Base-by-base conservation (phyloP, 2,797 vertebrate species). In the Crenichthys baileyi region DNA sequence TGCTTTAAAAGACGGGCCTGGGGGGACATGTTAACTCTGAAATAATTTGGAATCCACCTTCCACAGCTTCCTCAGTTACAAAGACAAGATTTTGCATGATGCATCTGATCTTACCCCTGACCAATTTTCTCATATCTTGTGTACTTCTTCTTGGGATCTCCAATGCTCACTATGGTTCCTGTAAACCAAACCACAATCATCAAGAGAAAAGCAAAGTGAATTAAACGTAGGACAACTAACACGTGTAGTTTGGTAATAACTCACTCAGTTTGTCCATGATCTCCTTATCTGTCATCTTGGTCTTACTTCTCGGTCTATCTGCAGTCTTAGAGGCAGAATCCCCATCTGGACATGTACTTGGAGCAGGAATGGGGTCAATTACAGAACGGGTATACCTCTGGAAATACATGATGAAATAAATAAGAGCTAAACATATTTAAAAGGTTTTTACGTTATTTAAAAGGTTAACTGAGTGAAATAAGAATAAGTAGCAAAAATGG, bases 121-220 rank as follows among this genome's bases (percentile, higher is more conserved):
- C 98, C 98, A 0, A 99, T 99, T 90, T 99, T 99, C 94, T 99
- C 98, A 20, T 98, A 99, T 97, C 98, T 95, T 48, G 97, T 99
- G 81, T 99, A 99, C 88, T 99, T 99, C 95, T 99, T 99, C 95
- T 99, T 99, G 73, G 98, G 98, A 91, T 99, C 98, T 77, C 98
- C 98, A 88, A 99, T 98, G 95, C 98, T 99, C 78, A 99, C 98
- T 75, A 99, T 99, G 83, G 97, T 99, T 96, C 98, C 98, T 99
- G 85, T 77, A 73, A 83, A 56, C 31, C 53, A 87, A 5, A 72
- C 39, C 44, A 76, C 36, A 77, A 79, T 46, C 8, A 78, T 0
- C 36, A 56, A 75, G 26, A 20, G 13, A 72, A 70, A 2, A 15
- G 26, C 18, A 51, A 77, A 74, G 20, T 11, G 24, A 56, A 18